phyloP scores from a whole-genome alignment of 2,113 vertebrate genomes.

The Myxocyprinus asiaticus region DNA sequence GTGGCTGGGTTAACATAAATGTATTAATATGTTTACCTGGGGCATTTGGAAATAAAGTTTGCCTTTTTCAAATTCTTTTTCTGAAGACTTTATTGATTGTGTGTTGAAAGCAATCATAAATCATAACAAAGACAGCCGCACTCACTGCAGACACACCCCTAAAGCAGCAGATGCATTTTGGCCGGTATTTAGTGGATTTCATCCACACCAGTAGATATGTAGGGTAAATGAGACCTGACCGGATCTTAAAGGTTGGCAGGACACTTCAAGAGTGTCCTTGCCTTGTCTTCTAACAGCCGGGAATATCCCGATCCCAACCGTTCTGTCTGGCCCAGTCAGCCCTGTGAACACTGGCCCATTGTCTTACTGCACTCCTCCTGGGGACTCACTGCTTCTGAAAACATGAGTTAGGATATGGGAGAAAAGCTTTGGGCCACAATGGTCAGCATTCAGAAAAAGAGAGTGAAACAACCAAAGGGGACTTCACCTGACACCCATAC shows the following conservation, averaged over 20 bases:
- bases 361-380: constrained; percentile 33
- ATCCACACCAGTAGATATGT: no score
- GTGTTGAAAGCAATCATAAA: no score
- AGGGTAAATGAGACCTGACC: not conserved
- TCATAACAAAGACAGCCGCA: no score
- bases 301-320: not conserved
- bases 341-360: constrained; percentile 44
- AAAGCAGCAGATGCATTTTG: no score
- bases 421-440: constrained; percentile 35
- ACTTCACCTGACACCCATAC: constrained; percentile 14
- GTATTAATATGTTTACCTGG: no score
- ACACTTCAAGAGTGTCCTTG: not conserved
- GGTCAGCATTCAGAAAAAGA: constrained; percentile 41
- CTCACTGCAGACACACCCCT: no score
- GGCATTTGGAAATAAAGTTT: no score
- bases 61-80: no score
- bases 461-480: not conserved
- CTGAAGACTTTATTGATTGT: no score
- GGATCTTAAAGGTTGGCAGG: not conserved
- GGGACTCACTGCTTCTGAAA: constrained; percentile 24
- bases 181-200: no score
- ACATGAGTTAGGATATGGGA: constrained; percentile 28
- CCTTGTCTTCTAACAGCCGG: not conserved
- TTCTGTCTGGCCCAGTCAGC: constrained; percentile 7
- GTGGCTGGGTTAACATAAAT: no score